These are phyloP conservation scores for Candoia aspera DNA, from an alignment of 2,113 vertebrate species.

Conservation along the genomic window DNA sequence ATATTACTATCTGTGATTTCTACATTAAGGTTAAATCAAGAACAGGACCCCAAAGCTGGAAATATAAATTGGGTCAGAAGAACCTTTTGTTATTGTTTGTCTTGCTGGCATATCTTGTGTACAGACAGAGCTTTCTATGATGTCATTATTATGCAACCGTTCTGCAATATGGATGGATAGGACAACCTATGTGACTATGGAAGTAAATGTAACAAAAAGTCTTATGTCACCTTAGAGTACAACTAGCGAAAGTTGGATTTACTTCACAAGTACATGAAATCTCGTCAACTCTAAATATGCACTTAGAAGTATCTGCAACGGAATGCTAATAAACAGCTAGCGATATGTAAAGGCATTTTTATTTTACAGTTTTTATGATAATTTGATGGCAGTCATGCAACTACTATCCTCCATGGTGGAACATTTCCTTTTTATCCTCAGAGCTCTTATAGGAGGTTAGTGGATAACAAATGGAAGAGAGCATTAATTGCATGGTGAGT, in stretches of 20 bases:
- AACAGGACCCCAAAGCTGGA: neutral
- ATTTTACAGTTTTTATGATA: constrained; percentile 60
- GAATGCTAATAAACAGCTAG: constrained; percentile 49
- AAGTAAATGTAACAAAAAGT: neutral
- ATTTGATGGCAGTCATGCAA: constrained; percentile 51
- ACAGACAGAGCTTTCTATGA: neutral
- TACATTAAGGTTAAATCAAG: neutral
- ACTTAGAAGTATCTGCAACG: constrained; percentile 44
- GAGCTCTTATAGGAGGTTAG: constrained; percentile 54
- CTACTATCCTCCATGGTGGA: constrained; percentile 47
- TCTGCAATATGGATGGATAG: neutral
- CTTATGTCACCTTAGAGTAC: neutral
- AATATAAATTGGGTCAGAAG: neutral
- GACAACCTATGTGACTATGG: neutral
- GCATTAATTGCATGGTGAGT: constrained; percentile 47
- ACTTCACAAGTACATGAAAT: neutral
- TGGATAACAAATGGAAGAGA: constrained; percentile 58
- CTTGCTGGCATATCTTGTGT: neutral
- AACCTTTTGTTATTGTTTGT: neutral
- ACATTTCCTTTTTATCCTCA: constrained; percentile 56
- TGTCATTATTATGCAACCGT: neutral
- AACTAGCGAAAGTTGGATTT: neutral
- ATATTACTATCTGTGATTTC: constrained; percentile 16
- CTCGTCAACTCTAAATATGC: neutral
- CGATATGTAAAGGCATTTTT: constrained; percentile 61